Evolutionary conservation across 2,888 invertebrate species (phyloP).

Genomic region (Clanis bilineata): DNA sequence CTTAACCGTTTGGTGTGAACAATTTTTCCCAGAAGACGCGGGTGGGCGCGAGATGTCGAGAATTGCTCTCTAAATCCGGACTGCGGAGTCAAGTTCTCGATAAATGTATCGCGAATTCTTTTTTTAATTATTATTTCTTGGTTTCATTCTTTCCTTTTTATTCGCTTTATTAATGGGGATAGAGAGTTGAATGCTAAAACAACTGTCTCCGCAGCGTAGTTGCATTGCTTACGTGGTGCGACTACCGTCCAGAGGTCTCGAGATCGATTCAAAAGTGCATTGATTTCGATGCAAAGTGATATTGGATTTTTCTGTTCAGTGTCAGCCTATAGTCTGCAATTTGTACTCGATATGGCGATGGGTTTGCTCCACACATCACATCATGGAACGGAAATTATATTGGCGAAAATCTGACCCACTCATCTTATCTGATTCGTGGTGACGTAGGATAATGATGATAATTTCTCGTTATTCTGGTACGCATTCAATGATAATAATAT

Average conservation of each 20-base stretch:
- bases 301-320: no score
- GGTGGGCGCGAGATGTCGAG: background rate
- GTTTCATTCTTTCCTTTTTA: background rate
- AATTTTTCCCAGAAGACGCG: conserved; percentile 1
- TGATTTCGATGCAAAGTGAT: no score
- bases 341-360: no score
- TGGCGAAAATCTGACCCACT: conserved; percentile 14
- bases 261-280: no score
- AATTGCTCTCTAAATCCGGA: background rate
- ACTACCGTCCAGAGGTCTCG: no score
- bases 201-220: no score
- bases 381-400: no score
- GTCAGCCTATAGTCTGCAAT: no score
- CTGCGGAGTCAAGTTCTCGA: background rate
- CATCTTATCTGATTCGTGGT: conserved; percentile 7
- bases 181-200: no score
- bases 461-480: conserved; percentile 8
- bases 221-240: no score
- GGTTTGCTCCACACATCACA: no score
- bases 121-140: background rate
- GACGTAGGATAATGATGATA: conserved; percentile 16
- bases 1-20: background rate
- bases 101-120: background rate
- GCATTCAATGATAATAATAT: background rate
- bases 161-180: no score